Evolutionary conservation across 30 jellyfish, hydroid and myxozoan species (phyloP).

Genomic region (Turritopsis rubra): DNA sequence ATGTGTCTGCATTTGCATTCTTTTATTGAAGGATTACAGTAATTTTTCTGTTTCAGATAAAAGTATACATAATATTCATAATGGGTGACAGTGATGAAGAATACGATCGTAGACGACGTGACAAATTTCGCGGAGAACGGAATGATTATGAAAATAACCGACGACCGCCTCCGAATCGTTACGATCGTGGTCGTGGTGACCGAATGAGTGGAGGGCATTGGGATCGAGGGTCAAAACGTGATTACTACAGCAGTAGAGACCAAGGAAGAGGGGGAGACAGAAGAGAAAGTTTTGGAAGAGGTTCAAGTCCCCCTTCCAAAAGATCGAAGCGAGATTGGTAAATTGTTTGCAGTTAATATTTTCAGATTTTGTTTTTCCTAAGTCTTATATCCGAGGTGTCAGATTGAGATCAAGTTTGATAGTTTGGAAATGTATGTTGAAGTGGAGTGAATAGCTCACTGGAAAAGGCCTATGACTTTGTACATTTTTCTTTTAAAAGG

Average conservation of each 20-base stretch:
- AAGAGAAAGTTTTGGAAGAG: conserved; percentile 86
- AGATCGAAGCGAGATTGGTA: conserved; percentile 80
- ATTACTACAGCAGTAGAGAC: conserved; percentile 56
- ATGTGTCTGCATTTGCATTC: neutral
- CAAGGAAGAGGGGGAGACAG: conserved; percentile 63
- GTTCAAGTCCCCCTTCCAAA: conserved; percentile 82
- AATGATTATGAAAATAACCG: conserved; percentile 76
- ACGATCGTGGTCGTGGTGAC: conserved; percentile 84
- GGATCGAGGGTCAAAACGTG: conserved; percentile 69
- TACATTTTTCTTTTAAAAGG: neutral
- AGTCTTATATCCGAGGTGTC: too few relatives aligned
- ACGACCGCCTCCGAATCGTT: conserved; percentile 75
- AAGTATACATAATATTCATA: neutral
- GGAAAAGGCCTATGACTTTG: too few relatives aligned
- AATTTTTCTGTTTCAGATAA: neutral
- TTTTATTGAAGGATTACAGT: neutral
- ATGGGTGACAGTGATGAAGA: conserved; percentile 99
- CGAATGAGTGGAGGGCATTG: conserved; percentile 68
- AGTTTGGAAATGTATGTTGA: too few relatives aligned
- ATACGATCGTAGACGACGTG: conserved; percentile 83
- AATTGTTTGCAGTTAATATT: conserved; percentile 8
- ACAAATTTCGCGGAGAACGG: conserved; percentile 92
- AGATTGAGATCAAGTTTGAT: too few relatives aligned
- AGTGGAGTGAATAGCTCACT: too few relatives aligned
- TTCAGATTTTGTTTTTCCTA: too few relatives aligned